Percentiles rank a stretch among this genome's conserved stretches.
phyloP scores from a whole-genome alignment of 2,888 invertebrate genomes.

The Lapara coniferarum region DNA sequence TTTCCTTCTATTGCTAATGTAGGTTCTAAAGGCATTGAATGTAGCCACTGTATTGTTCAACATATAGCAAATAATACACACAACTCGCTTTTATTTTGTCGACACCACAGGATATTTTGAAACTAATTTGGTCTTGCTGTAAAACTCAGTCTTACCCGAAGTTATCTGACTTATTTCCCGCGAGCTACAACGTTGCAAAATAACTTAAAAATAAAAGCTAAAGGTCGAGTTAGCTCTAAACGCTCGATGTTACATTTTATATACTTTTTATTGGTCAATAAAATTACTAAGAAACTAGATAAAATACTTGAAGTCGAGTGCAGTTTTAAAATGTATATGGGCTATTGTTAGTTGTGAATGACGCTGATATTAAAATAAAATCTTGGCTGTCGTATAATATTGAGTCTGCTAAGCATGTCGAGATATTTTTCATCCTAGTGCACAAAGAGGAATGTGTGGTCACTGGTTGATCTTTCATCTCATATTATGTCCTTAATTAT shows the following conservation, averaged over 20 bases:
- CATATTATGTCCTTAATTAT: too few relatives aligned
- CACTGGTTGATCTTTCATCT: too few relatives aligned
- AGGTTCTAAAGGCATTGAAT: too few relatives aligned
- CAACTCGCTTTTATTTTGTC: background rate
- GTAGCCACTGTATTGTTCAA: too few relatives aligned
- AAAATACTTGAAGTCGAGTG: background rate
- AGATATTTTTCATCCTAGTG: too few relatives aligned
- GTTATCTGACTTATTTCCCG: background rate
- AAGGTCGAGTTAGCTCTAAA: background rate
- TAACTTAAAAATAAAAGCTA: background rate
- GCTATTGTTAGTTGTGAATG: too few relatives aligned
- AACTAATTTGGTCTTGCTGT: background rate
- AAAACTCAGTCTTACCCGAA: background rate
- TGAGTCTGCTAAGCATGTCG: too few relatives aligned
- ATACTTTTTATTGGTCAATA: background rate
- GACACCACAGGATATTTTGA: background rate
- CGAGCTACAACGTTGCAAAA: slow-evolving; percentile 1
- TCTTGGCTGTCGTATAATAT: too few relatives aligned
- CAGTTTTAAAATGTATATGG: background rate
- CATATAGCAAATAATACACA: too few relatives aligned
- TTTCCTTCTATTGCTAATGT: too few relatives aligned
- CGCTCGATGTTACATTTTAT: slow-evolving; percentile 6
- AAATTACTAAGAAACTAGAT: background rate
- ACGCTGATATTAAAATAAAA: too few relatives aligned
- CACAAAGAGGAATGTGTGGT: too few relatives aligned